Evolutionary conservation across 2,797 vertebrate genomes (phyloP), one percentile per base, ranked within the genome.

Genomic region (Lagorchestes hirsutus): DNA sequence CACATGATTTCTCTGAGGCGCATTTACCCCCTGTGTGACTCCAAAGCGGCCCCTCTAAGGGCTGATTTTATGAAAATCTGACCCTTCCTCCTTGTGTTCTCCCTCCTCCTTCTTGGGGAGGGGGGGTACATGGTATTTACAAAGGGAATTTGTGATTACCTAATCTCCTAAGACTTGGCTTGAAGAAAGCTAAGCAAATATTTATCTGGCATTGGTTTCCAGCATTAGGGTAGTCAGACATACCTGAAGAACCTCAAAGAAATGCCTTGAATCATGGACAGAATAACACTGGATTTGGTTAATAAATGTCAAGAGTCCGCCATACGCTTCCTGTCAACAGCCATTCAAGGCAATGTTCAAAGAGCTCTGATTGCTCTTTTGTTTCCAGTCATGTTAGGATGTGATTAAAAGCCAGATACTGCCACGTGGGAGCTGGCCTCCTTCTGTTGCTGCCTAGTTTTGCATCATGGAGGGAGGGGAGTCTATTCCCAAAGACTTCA

Each of bases 251-350:
- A 90, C 90, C 56, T 90, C 82, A 93, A 31, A 96, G 93, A 96
- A 95, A 74, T 96, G 96, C 93, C 59, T 92, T 94, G 54, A 94
- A 58, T 95, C 92, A n/a, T 91, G 97, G 93, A 94, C 93, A 40
- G 57, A 95, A 58, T 91, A n/a, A 55, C 92, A 74, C 93, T 95
- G 94, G 96, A n/a, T 94, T 16, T 96, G 95, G 96, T 96, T 93
- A 97, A 97, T 90, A 94, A 97, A 95, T 93, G 93, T 97, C 94
- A 96, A 94, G 96, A 93, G 95, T 96, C 57, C 95, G 40, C n/a
- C 50, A 1, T 95, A 52, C 54, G 93, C 96, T 93, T 94, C 93
- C 96, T 90, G 93, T 97, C 97, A 97, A 94, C n/a, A 95, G 94
- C 96, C 97, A 94, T 91, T 59, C 93, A 94, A 93, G 94, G 92